A percentile compares a stretch with the other conserved stretches of the same genome.
These are phyloP conservation scores for Hyla sarda DNA, from an alignment of 2,113 vertebrate genomes.

Conservation along the genomic window DNA sequence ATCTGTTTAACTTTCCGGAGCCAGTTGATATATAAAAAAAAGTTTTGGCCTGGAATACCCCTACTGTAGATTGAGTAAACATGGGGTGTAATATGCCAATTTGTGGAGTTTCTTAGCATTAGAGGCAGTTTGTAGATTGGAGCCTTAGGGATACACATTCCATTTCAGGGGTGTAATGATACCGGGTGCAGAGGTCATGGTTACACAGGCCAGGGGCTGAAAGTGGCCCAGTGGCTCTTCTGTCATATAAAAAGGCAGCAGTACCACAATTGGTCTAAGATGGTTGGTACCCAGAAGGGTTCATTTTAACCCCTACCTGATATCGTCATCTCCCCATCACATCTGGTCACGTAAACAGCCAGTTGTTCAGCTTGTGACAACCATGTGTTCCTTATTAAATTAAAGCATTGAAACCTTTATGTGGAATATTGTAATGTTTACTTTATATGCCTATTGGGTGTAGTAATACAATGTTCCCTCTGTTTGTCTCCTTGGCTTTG, in stretches of 20 bases:
- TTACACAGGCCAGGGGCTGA: too few relatives aligned
- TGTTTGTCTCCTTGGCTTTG: neutral
- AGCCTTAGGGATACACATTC: too few relatives aligned
- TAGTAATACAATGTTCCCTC: neutral
- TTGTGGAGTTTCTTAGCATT: too few relatives aligned
- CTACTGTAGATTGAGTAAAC: too few relatives aligned
- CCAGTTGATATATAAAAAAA: too few relatives aligned
- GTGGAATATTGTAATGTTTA: neutral
- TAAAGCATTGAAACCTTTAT: neutral
- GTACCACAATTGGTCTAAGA: neutral
- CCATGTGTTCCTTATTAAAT: neutral
- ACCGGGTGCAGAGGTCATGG: neutral
- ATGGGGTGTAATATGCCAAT: too few relatives aligned
- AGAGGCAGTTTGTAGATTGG: too few relatives aligned
- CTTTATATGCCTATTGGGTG: too few relatives aligned
- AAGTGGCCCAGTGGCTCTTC: too few relatives aligned
- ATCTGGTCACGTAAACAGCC: neutral
- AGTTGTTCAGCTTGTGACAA: neutral
- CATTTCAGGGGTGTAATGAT: neutral
- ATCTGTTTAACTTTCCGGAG: too few relatives aligned
- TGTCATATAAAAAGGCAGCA: neutral
- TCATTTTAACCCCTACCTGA: neutral
- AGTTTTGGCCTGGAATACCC: too few relatives aligned
- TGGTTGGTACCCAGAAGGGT: neutral
- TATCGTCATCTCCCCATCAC: neutral